Percentiles rank a stretch among this genome's conserved stretches.
These are phyloP conservation scores for Nyctibius grandis DNA, from an alignment of 2,797 vertebrate genomes.

Conservation along the genomic window DNA sequence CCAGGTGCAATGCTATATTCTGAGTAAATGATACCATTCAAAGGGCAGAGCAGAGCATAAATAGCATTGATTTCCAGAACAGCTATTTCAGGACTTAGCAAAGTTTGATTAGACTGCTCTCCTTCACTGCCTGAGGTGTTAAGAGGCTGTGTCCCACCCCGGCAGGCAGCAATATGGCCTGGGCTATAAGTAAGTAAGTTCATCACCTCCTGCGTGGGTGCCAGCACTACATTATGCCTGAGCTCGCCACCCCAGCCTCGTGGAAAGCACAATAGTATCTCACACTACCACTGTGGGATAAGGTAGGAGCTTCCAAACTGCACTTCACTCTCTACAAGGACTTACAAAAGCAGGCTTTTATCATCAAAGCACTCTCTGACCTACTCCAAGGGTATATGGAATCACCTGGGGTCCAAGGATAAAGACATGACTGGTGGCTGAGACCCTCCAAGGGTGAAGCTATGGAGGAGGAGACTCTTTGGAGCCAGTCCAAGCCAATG, in stretches of 20 bases:
- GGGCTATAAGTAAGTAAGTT: neutral
- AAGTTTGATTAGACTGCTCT: slow-evolving; percentile 6
- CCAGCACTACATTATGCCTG: neutral
- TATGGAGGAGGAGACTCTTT: neutral
- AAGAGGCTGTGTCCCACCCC: neutral
- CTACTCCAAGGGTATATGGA: neutral
- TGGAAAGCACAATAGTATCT: neutral
- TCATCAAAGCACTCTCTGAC: neutral
- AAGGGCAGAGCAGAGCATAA: slow-evolving; percentile 38
- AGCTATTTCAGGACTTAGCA: slow-evolving; percentile 28
- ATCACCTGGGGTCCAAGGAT: neutral
- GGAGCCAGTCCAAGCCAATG: neutral
- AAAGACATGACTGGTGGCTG: neutral
- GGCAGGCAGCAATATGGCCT: neutral
- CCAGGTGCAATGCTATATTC: slow-evolving; percentile 33
- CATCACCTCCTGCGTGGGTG: neutral
- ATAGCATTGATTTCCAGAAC: slow-evolving; percentile 43
- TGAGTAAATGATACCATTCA: slow-evolving; percentile 54
- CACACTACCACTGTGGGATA: neutral
- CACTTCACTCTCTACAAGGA: neutral
- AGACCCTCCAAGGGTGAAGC: neutral
- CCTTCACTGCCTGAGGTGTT: neutral
- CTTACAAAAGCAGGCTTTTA: neutral
- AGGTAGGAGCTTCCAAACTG: neutral
- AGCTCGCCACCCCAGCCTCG: fast-evolving